phyloP scores from a whole-genome alignment of 2,113 vertebrate genomes.

The Vidua chalybeata region DNA sequence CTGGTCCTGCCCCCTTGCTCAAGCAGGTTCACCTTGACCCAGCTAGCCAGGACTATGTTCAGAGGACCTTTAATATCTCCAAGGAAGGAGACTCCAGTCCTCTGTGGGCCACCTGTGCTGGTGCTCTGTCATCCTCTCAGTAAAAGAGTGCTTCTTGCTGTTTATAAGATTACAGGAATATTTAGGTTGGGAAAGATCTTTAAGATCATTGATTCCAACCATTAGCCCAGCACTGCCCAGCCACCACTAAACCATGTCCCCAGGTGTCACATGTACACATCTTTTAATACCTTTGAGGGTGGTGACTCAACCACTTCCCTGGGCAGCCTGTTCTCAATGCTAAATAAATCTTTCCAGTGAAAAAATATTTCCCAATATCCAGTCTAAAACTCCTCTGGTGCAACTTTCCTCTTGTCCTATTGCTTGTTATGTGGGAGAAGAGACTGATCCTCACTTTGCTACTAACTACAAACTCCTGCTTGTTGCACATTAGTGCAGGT shows the following conservation, averaged over 20 bases:
- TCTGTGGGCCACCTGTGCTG: background rate
- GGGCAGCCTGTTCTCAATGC: background rate
- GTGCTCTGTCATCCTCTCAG: background rate
- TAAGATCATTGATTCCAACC: background rate
- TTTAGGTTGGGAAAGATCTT: background rate
- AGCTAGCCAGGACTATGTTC: background rate
- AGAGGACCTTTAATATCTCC: background rate
- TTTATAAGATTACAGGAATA: background rate
- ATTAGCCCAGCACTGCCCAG: background rate
- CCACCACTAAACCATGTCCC: background rate
- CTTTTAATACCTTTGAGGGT: background rate
- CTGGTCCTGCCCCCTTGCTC: background rate
- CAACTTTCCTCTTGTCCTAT: background rate
- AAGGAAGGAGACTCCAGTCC: background rate
- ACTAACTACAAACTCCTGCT: background rate
- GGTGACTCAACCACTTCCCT: background rate
- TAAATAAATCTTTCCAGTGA: background rate
- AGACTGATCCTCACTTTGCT: background rate
- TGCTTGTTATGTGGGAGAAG: background rate
- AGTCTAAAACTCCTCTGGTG: background rate
- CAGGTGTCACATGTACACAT: rapidly evolving
- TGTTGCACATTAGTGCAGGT: background rate
- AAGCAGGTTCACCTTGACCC: background rate
- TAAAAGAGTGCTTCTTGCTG: background rate
- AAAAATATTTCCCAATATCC: background rate